Base-by-base conservation (phyloP, 2,797 vertebrate species). In the Enteromius afrohamiltoni region DNA sequence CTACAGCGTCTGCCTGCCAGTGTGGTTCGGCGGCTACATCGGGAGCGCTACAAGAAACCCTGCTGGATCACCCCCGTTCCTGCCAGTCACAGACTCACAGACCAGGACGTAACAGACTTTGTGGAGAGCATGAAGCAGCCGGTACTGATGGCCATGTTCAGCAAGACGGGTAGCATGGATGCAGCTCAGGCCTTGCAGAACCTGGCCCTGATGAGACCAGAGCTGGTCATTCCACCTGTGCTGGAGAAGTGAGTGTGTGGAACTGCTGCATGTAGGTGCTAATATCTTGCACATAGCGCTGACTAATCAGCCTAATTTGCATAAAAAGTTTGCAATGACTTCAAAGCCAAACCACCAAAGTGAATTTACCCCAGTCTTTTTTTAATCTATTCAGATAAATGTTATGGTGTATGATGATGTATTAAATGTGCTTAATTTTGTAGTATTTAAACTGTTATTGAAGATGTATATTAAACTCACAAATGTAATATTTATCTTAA, bases 161-260 rank as follows among this genome's bases (percentile, higher is more conserved):
- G 98, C 91, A 99, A 99, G 93, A 98, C 95, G 17, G 98, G 98
- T 89, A 97, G 97, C 87, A 95, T 97, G 80, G 97, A 99, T 85
- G 98, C 98, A 80, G 97, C 98, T 42, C 98, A 96, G 75, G 97
- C 98, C 68, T 93, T 99, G 55, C 97, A 99, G 92, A 98, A 99
- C 92, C 95, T 99, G 82, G 97, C 98, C 69, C 95, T 99, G 69
- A 97, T 99, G 93, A 95, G 97, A 49, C 97, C 97, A 19, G 96
- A 99, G 76, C 95, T 99, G 80, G 96, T 96, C 84, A 97, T 98
- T 82, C 97, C 98, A 42, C 96, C 97, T 49, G 97, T 99, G 23
- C 96, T 99, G 79, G 98, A 99, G 95, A 98, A 96, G 98, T 99
- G 91, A 96, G 88, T 87, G 34, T 42, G 49, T 85, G 8, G 8